phyloP scores from a whole-genome alignment of 2,113 vertebrate genomes.

The Zonotrichia leucophrys region DNA sequence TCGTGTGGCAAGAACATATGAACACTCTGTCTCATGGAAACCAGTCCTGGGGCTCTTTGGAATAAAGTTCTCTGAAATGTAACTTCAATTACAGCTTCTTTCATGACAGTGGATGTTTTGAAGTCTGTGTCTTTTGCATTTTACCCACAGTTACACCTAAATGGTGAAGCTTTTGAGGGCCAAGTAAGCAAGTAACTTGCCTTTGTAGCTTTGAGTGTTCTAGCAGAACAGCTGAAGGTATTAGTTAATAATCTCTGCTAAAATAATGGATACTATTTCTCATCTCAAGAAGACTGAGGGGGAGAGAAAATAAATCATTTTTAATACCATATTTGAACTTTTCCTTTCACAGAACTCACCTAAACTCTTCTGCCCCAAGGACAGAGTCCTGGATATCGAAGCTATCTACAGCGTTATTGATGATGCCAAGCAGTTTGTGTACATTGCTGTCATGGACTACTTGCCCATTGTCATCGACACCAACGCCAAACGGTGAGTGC shows the following conservation, averaged over 20 bases:
- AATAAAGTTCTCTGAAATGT: neutral
- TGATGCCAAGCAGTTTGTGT: slow-evolving; percentile 86
- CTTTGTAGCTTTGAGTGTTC: neutral
- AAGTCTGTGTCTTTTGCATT: neutral
- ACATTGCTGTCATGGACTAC: slow-evolving; percentile 91
- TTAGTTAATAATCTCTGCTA: neutral
- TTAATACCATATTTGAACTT: neutral
- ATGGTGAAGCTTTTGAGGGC: neutral
- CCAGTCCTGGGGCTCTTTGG: neutral
- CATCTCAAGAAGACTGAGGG: neutral
- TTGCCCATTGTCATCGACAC: slow-evolving; percentile 83
- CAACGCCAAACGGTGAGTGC: slow-evolving; percentile 74
- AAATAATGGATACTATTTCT: neutral
- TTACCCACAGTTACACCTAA: neutral
- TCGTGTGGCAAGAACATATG: neutral
- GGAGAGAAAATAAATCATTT: neutral
- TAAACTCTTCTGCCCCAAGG: slow-evolving; percentile 87
- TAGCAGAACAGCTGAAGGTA: neutral
- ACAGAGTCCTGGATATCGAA: slow-evolving; percentile 89
- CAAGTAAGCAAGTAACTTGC: neutral
- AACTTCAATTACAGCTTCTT: neutral
- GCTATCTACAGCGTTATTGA: slow-evolving; percentile 91
- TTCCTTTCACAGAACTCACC: slow-evolving; percentile 86
- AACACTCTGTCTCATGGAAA: neutral
- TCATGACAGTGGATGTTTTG: neutral